Conservation (phyloP, 1,140 invertebrate genomes). For the Bombus affinis region DNA sequence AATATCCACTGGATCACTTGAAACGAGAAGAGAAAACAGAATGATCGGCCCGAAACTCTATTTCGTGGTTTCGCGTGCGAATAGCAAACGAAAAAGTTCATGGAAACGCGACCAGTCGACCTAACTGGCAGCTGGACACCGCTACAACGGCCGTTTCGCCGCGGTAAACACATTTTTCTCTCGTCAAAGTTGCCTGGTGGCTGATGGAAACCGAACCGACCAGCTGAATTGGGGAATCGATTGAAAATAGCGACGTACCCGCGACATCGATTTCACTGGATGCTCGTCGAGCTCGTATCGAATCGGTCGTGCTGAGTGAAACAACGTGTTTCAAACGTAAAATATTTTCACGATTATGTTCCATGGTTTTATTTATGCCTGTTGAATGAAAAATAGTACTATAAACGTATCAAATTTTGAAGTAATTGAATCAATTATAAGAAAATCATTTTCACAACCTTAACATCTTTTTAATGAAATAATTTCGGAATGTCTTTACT, state of each 20-base stretch:
- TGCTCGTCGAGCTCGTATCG: neutral
- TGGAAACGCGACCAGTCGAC: neutral
- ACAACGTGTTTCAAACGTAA: neutral
- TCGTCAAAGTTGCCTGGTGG: conserved; percentile 25
- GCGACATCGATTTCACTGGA: conserved; percentile 28
- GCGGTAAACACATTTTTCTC: conserved; percentile 49
- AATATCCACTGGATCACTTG: neutral
- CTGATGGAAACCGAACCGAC: conserved; percentile 47
- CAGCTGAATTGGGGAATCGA: conserved; percentile 43
- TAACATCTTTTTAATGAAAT: neutral
- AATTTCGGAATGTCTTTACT: neutral
- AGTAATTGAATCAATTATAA: too few species aligned
- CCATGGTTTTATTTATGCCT: neutral
- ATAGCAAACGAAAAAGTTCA: conserved; percentile 22
- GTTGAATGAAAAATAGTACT: neutral
- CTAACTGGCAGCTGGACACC: neutral
- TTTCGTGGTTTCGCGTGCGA: conserved; percentile 43
- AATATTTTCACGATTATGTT: neutral
- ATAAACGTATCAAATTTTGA: too few species aligned
- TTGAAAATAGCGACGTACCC: conserved; percentile 41
- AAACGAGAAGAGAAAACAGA: neutral
- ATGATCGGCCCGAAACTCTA: conserved; percentile 30
- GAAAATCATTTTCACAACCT: too few species aligned
- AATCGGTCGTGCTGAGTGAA: neutral
- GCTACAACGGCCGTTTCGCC: conserved; percentile 26